These are phyloP conservation scores for Phrynocephalus vlangalii DNA, from an alignment of 2,797 vertebrate species.

Conservation along the genomic window DNA sequence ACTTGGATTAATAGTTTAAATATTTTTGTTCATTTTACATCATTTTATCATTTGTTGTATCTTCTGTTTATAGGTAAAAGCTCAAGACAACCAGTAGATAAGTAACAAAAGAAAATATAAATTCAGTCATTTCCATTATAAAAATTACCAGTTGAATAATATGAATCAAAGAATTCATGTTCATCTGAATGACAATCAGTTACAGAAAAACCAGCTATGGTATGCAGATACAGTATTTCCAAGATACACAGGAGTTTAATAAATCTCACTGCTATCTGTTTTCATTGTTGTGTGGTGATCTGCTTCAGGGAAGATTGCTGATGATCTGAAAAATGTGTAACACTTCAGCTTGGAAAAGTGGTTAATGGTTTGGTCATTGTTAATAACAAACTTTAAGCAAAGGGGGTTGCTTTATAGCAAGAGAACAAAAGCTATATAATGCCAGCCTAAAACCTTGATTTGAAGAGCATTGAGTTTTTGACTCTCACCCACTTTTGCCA, in stretches of 20 bases:
- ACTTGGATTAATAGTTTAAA: not conserved
- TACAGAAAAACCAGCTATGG: not conserved
- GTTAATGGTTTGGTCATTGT: not conserved
- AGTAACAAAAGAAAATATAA: not conserved
- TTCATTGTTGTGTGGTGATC: not conserved
- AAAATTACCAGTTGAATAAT: not conserved
- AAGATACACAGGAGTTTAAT: not conserved
- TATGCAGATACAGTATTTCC: not conserved
- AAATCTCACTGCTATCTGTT: not conserved
- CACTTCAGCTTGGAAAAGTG: not conserved
- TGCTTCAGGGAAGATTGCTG: not conserved
- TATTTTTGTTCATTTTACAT: not conserved
- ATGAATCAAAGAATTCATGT: not conserved
- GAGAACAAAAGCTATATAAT: not conserved
- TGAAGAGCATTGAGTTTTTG: not conserved
- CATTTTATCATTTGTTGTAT: not conserved
- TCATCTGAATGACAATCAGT: not conserved
- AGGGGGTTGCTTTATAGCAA: not conserved
- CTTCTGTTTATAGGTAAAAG: not conserved
- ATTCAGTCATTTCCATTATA: not conserved
- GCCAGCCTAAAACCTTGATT: not conserved
- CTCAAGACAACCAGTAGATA: not conserved
- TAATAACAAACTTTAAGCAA: not conserved
- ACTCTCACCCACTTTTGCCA: not conserved
- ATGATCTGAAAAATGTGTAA: not conserved